phyloP scores from a whole-genome alignment of 2,797 vertebrate species.

The Discoglossus pictus region DNA sequence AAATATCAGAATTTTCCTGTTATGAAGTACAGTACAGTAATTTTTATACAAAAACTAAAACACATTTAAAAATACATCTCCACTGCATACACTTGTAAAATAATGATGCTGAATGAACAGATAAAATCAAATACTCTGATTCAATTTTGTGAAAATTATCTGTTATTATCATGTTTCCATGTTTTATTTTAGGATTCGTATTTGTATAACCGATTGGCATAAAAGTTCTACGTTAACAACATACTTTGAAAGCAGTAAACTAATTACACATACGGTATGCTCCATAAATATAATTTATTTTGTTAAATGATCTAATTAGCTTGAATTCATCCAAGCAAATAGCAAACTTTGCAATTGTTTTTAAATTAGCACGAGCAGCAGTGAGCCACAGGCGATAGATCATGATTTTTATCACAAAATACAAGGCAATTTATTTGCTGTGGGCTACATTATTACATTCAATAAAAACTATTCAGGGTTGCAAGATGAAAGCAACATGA shows the following conservation, averaged over 20 bases:
- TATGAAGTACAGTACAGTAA: no score
- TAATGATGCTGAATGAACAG: no score
- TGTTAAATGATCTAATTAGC: constrained; percentile 45
- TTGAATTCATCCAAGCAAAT: constrained; percentile 38
- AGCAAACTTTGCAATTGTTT: constrained; percentile 42
- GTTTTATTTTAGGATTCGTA: neutral
- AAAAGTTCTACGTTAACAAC: constrained; percentile 8
- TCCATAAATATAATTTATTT: constrained; percentile 42
- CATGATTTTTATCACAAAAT: constrained; percentile 50
- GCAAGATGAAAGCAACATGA: constrained; percentile 42
- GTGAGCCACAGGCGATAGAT: constrained; percentile 40
- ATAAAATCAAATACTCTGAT: no score
- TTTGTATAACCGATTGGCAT: constrained; percentile 13
- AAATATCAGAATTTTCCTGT: no score
- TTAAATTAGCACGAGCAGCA: constrained; percentile 40
- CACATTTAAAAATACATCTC: no score
- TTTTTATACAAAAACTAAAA: no score
- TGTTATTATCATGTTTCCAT: neutral
- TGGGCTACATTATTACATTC: constrained; percentile 45
- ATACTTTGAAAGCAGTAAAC: constrained; percentile 20
- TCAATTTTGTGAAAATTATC: no score
- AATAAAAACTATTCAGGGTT: constrained; percentile 45
- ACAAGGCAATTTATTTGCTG: constrained; percentile 45
- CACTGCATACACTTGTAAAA: no score
- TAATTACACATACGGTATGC: constrained; percentile 25